A percentile compares a stretch with the other conserved stretches of the same genome.
Evolutionary conservation across 1,140 invertebrate species (phyloP).

Genomic region (Drosophila orena): DNA sequence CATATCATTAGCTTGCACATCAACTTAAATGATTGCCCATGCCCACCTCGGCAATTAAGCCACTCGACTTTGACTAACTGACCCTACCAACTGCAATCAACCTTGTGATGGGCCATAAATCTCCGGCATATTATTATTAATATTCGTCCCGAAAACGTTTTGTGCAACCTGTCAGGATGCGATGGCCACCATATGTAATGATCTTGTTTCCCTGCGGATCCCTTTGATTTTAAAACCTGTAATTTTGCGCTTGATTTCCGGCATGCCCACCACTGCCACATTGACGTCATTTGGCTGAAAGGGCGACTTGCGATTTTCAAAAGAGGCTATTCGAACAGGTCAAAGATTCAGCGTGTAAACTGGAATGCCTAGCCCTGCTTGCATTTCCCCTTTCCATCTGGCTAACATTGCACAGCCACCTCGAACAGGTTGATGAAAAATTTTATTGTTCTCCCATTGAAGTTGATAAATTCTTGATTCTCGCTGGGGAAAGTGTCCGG

Average conservation of each 20-base stretch:
- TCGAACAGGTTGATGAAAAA: conserved; percentile 4
- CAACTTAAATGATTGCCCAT: conserved; percentile 17
- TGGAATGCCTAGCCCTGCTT: conserved; percentile 1
- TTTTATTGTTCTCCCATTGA: conserved; percentile 16
- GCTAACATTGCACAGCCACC: neutral
- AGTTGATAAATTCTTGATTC: conserved; percentile 23
- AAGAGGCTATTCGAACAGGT: conserved; percentile 11
- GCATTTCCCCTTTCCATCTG: neutral
- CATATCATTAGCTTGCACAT: conserved; percentile 30
- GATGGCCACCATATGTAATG: conserved; percentile 24
- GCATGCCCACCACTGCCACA: no score
- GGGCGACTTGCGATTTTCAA: neutral
- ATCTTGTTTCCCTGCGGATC: conserved; percentile 31
- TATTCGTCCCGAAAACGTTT: conserved; percentile 15
- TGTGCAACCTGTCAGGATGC: conserved; percentile 44
- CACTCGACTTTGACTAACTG: conserved; percentile 37
- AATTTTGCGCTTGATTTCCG: conserved; percentile 56
- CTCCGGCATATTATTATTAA: conserved; percentile 30
- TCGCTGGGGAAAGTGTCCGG: conserved; percentile 19
- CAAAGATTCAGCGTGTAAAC: conserved; percentile 37
- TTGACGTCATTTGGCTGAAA: conserved; percentile 15
- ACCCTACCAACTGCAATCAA: conserved; percentile 45
- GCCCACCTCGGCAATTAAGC: conserved; percentile 15
- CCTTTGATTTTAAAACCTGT: conserved; percentile 16
- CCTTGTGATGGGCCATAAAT: conserved; percentile 45